Evolutionary conservation across 2,888 invertebrate genomes (phyloP).

Genomic region (Andrena bicolor): DNA sequence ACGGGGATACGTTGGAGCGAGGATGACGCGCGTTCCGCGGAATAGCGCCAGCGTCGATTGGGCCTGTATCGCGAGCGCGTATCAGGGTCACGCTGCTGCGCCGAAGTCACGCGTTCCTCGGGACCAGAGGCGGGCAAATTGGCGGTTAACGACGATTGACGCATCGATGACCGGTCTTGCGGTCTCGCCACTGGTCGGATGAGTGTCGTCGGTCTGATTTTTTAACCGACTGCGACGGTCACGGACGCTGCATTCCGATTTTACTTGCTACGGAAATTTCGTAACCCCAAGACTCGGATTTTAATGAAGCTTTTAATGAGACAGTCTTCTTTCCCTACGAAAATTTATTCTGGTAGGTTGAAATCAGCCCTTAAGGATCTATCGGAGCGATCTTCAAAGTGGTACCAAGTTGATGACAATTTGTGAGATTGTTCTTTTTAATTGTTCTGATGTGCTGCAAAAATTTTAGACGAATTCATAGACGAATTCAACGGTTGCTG

Average conservation of each 20-base stretch:
- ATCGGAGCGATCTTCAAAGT: too few species aligned
- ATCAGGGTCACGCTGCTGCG: slow-evolving; percentile 65
- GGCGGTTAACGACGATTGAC: slow-evolving; percentile 9
- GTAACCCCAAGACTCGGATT: neutral
- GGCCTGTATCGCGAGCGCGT: slow-evolving; percentile 37
- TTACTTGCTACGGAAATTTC: neutral
- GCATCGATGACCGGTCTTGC: slow-evolving; percentile 15
- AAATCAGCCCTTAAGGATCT: too few species aligned
- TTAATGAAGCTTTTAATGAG: too few species aligned
- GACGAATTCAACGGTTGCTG: too few species aligned
- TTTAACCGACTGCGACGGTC: neutral
- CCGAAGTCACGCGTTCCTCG: slow-evolving; percentile 53
- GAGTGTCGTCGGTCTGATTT: slow-evolving; percentile 9
- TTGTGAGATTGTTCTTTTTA: too few species aligned
- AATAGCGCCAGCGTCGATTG: slow-evolving; percentile 14
- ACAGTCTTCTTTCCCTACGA: too few species aligned
- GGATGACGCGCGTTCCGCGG: slow-evolving; percentile 69
- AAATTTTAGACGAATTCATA: too few species aligned
- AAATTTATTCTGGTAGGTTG: too few species aligned
- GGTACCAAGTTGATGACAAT: too few species aligned
- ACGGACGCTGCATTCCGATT: neutral
- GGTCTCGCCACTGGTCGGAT: neutral
- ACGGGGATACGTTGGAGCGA: slow-evolving; percentile 56
- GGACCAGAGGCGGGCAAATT: slow-evolving; percentile 31
- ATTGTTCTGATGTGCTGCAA: too few species aligned